Evolutionary conservation across 2,113 vertebrate species (phyloP).

Genomic region (Hiodon alosoides): DNA sequence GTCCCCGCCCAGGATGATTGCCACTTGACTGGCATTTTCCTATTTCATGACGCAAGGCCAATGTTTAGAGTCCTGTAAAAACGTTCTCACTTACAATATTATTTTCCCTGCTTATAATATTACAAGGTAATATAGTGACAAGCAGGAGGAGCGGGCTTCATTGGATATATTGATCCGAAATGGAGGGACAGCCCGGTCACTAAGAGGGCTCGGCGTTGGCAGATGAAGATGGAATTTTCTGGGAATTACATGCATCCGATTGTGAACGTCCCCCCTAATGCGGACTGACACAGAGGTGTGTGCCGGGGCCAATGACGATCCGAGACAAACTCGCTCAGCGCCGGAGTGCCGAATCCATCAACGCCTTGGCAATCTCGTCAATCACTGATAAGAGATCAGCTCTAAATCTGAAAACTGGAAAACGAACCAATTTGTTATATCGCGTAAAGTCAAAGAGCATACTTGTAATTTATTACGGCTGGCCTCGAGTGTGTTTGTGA

Average conservation of each 20-base stretch:
- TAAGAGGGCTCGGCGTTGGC: neutral
- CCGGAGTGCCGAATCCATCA: neutral
- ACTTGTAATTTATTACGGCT: neutral
- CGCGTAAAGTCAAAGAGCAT: neutral
- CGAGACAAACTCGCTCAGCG: neutral
- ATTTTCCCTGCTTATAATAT: neutral
- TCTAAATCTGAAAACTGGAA: neutral
- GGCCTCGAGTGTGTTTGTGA: too few species aligned
- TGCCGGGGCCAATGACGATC: neutral
- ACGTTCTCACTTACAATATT: neutral
- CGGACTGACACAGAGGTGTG: slow-evolving; percentile 19
- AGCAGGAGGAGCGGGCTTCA: too few species aligned
- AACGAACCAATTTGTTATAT: too few species aligned
- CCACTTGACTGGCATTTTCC: slow-evolving; percentile 69
- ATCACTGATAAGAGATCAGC: slow-evolving; percentile 12
- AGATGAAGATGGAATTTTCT: neutral
- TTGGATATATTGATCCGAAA: neutral
- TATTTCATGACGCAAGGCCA: slow-evolving; percentile 35
- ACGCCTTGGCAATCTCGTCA: slow-evolving; percentile 6
- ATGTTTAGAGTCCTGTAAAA: slow-evolving; percentile 21
- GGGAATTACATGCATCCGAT: neutral
- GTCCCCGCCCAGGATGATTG: slow-evolving; percentile 55
- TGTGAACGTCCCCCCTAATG: slow-evolving; percentile 18
- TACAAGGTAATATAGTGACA: too few species aligned
- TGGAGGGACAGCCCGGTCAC: neutral